phyloP scores from a whole-genome alignment of 2,797 vertebrate species.

The Gallinago nigripennis region DNA sequence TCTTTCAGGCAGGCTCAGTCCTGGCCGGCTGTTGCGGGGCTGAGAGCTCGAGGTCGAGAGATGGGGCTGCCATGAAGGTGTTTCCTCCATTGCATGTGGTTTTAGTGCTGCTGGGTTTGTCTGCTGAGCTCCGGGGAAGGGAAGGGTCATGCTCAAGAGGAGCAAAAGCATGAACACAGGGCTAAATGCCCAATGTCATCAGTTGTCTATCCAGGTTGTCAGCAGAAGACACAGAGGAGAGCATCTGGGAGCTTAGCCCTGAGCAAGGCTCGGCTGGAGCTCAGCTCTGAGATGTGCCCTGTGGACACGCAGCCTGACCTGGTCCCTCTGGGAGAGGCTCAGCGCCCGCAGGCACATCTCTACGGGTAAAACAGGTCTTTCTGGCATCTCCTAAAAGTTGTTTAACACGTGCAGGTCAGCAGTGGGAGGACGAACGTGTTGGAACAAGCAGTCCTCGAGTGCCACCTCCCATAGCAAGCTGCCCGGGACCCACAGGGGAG shows the following conservation, averaged over 20 bases:
- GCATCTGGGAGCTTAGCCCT: background rate
- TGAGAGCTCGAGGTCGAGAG: background rate
- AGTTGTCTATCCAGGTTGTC: accelerated
- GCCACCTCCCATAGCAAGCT: background rate
- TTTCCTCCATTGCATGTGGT: background rate
- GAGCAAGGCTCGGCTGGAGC: background rate
- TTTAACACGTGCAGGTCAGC: background rate
- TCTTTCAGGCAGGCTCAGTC: background rate
- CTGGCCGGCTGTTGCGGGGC: background rate
- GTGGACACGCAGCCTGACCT: background rate
- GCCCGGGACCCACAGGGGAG: background rate
- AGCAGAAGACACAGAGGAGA: background rate
- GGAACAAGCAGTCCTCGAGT: background rate
- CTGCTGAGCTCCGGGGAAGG: background rate
- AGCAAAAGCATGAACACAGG: background rate
- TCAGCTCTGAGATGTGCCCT: background rate
- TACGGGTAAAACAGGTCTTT: background rate
- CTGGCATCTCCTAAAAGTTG: background rate
- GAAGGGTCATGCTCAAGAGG: background rate
- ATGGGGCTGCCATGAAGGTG: accelerated
- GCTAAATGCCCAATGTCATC: accelerated
- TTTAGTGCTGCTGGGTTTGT: background rate
- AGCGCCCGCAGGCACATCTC: background rate
- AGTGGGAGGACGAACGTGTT: background rate
- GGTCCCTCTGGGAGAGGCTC: background rate